Evolutionary conservation across 23 tunicate genomes (phyloP), one percentile per base, ranked within the genome.

Genomic region (Ciona savignyi): DNA sequence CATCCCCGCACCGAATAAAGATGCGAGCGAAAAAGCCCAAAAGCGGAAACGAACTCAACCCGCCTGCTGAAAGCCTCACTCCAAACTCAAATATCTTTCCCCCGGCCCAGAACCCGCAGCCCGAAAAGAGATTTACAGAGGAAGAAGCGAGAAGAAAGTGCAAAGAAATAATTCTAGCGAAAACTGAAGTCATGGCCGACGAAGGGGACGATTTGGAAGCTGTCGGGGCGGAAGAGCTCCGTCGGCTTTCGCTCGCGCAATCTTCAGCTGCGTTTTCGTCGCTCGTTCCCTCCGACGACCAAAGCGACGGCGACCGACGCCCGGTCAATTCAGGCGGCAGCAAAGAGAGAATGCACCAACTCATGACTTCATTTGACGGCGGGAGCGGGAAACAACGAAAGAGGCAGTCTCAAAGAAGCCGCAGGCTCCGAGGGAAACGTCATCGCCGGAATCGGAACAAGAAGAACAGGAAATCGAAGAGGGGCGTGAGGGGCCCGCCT

Each of bases 131-230:
- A 26, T 83, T 68, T 63, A 64, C 72, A 9, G 90, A 90, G 75
- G 56, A 73, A 61, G 90, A 79, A 27, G 97, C 97, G 32, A 69
- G 97, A 33, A 28, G 29, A 20, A 76, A 70, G 32, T 90, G 97
- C 78, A 70, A 70, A 29, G 67, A 75, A 33, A 75, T 77, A 19
- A 65, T 90, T 20, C 85, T 90, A 23, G 78, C 70, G 26, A 64
- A 29, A 32, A 64, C 51, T 30, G 70, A 32, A 29, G 22, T 9
- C 33, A 60, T 28, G 28, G 28, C 65, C 24, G 60, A 30, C 1
- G 32, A 66, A 1, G 33, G 61, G 19, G 2, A 32, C 1, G 22
- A 23, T 22, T 67, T 34, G 4, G 29, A 62, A 15, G 24, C 22
- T 31, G 49, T 32, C 63, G 30, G 1, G 23, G 23, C 29, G 27